Evolutionary conservation across 2,797 vertebrate genomes (phyloP), one percentile per base, ranked within the genome.

Genomic region (Urosaurus nigricauda): DNA sequence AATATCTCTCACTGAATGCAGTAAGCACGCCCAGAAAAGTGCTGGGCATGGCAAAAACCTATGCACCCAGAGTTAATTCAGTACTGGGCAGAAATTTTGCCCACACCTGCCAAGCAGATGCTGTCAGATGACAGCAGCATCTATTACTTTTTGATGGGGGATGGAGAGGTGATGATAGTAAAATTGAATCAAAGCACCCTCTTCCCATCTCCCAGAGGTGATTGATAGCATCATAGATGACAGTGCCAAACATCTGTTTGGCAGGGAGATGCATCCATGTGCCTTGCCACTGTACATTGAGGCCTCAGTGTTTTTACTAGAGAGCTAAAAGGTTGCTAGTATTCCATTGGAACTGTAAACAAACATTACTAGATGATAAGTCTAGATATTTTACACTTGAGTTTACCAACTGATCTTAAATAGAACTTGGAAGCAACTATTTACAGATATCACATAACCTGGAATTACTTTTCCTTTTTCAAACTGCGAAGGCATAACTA

Each of bases 201-300:
- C 56, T 74, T 74, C 51, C 14, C 53, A 29, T 12, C 21, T n/a
- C 47, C 65, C 32, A 37, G 65, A 71, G 60, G 73, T 24, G 37
- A 87, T 74, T 37, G 68, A 81, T 24, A 60, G 11, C 37, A 70
- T 24, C 74, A 78, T 16, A 60, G 75, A 3, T 35, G 74, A 35
- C 53, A 5, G 53, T 47, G 74, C 68, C 88, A 85, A 85, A 80
- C 68, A 89, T 84, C 75, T 88, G 87, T 68, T 79, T 70, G 47
- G 74, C 4, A 40, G 26, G 35, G 35, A 56, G 47, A 21, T 26
- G 19, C 19, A 11, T 7, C 68, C 43, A 60, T 60, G 37, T 58
- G 70, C 26, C 32, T 40, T 2, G 2, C 32, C 70, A 60, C 32
- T 24, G 11, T 29, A 37, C 4, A 26, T 26, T 32, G 26, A 32